Conservation (phyloP, 2,797 vertebrate genomes). For the Sparus aurata region DNA sequence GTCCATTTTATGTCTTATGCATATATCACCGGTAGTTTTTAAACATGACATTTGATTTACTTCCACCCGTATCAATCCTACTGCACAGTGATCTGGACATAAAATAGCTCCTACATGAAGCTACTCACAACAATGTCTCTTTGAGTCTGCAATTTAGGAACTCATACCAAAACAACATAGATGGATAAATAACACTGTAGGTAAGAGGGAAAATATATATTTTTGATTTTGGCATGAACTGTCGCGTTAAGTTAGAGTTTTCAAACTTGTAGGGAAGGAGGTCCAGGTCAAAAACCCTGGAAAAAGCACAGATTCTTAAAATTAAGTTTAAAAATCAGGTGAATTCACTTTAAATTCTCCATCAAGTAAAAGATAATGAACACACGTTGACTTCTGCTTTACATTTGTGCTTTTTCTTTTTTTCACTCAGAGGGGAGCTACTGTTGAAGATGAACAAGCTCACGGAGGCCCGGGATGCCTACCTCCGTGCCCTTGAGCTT, state of each 20-base stretch:
- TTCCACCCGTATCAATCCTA: neutral
- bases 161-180: too few species aligned
- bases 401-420: neutral
- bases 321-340: neutral
- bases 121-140: too few species aligned
- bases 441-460: conserved; percentile 99
- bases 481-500: conserved; percentile 93
- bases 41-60: neutral
- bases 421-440: conserved; percentile 91
- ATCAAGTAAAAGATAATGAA: neutral
- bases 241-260: neutral
- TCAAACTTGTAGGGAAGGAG: neutral
- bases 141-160: too few species aligned
- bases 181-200: too few species aligned
- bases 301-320: neutral
- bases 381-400: neutral
- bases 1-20: too few species aligned
- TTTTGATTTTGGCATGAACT: too few species aligned
- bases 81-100: too few species aligned
- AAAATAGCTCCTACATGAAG: too few species aligned
- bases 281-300: neutral
- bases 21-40: too few species aligned
- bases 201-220: too few species aligned
- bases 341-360: neutral
- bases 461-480: conserved; percentile 94